Conservation (phyloP, 2,113 vertebrate genomes). For the Lipotes vexillifer region DNA sequence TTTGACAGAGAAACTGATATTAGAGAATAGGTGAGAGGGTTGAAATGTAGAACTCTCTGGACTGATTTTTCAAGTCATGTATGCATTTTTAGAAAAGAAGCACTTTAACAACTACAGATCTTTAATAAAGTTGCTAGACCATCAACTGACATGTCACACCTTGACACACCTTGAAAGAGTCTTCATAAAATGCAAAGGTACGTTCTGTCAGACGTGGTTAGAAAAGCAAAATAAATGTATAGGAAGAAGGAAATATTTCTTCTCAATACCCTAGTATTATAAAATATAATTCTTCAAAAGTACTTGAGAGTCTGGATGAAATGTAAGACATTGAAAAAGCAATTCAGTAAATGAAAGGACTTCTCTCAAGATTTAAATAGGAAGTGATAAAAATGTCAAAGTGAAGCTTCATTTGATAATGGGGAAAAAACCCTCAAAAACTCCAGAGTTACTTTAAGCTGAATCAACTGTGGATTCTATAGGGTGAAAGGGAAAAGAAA, state of each 20-base stretch:
- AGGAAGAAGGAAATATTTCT: neutral
- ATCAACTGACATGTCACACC: conserved; percentile 24
- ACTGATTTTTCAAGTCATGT: conserved; percentile 43
- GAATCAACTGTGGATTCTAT: neutral
- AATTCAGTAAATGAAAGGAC: conserved; percentile 19
- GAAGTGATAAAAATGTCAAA: neutral
- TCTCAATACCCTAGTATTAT: neutral
- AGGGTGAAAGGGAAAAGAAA: neutral
- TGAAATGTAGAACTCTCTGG: neutral
- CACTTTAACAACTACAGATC: neutral
- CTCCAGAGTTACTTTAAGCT: neutral
- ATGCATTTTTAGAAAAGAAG: conserved; percentile 19
- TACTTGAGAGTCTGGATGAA: neutral
- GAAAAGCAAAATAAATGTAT: neutral
- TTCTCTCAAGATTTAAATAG: neutral
- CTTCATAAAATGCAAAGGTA: conserved; percentile 14
- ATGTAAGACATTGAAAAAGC: conserved; percentile 14
- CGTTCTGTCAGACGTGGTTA: neutral
- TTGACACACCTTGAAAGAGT: neutral
- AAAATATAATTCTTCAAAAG: conserved; percentile 23
- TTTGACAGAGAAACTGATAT: conserved; percentile 16
- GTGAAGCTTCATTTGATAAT: conserved; percentile 2
- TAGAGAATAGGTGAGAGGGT: neutral
- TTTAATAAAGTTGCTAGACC: conserved; percentile 41
- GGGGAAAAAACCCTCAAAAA: neutral